A percentile compares a stretch with the other conserved stretches of the same genome.
Evolutionary conservation across 2,113 vertebrate species (phyloP).

Genomic region (Bos taurus): DNA sequence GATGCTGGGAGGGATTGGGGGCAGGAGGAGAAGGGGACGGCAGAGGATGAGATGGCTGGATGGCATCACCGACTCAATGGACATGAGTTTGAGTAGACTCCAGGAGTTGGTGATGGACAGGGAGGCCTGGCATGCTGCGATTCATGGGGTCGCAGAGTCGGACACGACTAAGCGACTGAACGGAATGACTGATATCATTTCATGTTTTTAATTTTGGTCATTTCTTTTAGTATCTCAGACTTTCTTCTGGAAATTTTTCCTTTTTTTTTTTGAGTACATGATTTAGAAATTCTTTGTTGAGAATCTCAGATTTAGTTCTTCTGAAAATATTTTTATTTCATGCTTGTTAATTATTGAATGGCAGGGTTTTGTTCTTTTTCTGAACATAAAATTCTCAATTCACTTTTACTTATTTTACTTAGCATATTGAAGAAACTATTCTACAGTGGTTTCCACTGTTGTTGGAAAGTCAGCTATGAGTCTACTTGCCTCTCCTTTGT

Average conservation of each 20-base stretch:
- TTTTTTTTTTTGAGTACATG: background rate
- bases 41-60: no score
- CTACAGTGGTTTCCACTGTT: background rate
- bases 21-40: no score
- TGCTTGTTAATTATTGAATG: background rate
- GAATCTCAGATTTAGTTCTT: background rate
- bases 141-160: no score
- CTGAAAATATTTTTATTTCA: background rate
- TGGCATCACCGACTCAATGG: no score
- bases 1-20: no score
- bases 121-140: no score
- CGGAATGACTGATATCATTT: background rate
- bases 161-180: no score
- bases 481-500: background rate
- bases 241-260: background rate
- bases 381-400: background rate
- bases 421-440: background rate
- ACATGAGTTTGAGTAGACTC: fast-evolving
- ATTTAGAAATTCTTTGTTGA: background rate
- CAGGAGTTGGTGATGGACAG: no score
- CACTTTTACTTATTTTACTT: background rate
- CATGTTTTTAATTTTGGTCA: background rate
- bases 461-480: background rate
- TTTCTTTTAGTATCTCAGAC: background rate
- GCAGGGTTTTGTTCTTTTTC: background rate